Evolutionary conservation across 2,888 invertebrate genomes (phyloP).

Genomic region (Trissolcus brochymenae): DNA sequence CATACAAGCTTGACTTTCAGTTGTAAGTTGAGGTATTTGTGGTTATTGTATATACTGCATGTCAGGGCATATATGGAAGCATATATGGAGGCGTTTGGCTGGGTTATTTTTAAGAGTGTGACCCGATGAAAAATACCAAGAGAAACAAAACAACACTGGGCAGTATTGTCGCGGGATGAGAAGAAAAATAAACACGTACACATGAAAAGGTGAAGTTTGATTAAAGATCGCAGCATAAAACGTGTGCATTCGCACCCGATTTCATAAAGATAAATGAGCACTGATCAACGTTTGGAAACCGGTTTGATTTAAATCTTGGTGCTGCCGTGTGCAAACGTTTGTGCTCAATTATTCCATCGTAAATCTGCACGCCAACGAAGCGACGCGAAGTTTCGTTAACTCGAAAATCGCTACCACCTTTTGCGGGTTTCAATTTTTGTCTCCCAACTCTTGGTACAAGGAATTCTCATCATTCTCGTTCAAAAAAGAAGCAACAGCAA

Average conservation of each 20-base stretch:
- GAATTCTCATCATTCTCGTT: background rate
- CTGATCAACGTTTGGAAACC: conserved; percentile 54
- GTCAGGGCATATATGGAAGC: too few relatives aligned
- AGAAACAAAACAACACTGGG: conserved; percentile 18
- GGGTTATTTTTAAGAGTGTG: too few relatives aligned
- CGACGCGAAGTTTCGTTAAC: conserved; percentile 55
- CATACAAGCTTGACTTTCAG: too few relatives aligned
- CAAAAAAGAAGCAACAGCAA: background rate
- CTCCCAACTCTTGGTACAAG: background rate
- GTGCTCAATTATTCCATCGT: conserved; percentile 64
- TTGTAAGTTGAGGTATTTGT: too few relatives aligned
- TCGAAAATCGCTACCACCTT: conserved; percentile 43
- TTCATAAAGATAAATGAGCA: conserved; percentile 56
- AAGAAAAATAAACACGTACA: conserved; percentile 1
- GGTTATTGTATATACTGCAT: too few relatives aligned
- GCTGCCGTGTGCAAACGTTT: conserved; percentile 56
- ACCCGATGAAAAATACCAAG: too few relatives aligned
- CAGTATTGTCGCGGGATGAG: conserved; percentile 23
- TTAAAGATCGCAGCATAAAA: conserved; percentile 40
- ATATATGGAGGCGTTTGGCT: too few relatives aligned
- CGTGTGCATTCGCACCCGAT: conserved; percentile 46
- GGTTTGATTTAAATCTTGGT: conserved; percentile 54
- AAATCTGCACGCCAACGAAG: conserved; percentile 62
- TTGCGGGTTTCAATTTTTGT: conserved; percentile 17
- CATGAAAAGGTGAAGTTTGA: conserved; percentile 31